Conservation (phyloP, 35 echinoderm and acorn worm genomes). For the Apostichopus californicus region DNA sequence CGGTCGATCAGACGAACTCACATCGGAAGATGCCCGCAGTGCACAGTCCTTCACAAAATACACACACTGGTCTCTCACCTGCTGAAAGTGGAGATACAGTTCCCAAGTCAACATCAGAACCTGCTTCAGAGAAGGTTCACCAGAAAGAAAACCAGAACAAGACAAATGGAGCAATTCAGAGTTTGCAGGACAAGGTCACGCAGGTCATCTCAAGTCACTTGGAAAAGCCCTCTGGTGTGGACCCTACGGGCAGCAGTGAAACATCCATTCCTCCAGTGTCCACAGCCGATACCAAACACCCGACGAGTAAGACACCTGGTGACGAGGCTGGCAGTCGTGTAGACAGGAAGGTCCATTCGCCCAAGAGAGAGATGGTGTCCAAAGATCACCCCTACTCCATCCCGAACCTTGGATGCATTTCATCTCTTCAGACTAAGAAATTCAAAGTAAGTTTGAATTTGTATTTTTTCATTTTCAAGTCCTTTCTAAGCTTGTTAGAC, state of each 20-base stretch:
- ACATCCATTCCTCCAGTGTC: background rate
- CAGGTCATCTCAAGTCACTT: background rate
- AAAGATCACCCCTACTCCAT: background rate
- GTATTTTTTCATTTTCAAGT: too few species aligned
- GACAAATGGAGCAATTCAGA: background rate
- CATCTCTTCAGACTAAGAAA: background rate
- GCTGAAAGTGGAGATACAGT: background rate
- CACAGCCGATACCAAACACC: background rate
- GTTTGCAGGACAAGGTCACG: background rate
- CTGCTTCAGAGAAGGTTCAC: background rate
- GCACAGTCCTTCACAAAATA: background rate
- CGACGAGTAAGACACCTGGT: background rate
- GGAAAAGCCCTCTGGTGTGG: background rate
- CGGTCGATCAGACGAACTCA: background rate
- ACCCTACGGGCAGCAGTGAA: background rate
- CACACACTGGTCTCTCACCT: too few species aligned
- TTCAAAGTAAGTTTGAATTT: background rate
- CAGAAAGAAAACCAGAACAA: background rate
- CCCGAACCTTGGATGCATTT: background rate
- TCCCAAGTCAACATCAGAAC: background rate
- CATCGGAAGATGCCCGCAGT: background rate
- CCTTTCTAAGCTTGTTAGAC: too few species aligned
- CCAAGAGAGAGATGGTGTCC: background rate
- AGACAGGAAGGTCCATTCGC: too few species aligned
- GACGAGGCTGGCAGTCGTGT: background rate